phyloP scores from a whole-genome alignment of 2,888 invertebrate species.

The Nemotelus pantherinus region DNA sequence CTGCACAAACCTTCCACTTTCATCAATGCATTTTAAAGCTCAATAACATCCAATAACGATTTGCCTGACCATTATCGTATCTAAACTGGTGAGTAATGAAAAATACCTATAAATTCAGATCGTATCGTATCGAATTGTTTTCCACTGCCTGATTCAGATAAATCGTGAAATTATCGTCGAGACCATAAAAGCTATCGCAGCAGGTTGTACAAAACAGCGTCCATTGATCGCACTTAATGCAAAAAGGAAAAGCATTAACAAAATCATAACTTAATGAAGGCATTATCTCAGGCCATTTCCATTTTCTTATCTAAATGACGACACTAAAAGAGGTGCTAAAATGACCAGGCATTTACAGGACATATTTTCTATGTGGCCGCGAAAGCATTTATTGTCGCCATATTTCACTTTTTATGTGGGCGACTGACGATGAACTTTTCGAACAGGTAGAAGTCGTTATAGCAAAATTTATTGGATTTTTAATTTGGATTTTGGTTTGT shows the following conservation, averaged over 20 bases:
- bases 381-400: slow-evolving; percentile 5
- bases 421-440: background rate
- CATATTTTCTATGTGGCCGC: background rate
- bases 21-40: background rate
- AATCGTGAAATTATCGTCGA: slow-evolving; percentile 8
- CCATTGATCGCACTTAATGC: slow-evolving; percentile 12
- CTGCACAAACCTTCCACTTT: background rate
- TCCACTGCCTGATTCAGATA: background rate
- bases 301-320: slow-evolving; percentile 38
- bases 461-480: background rate
- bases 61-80: slow-evolving; percentile 23
- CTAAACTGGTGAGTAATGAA: slow-evolving; percentile 32
- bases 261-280: slow-evolving; percentile 34
- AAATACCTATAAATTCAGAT: slow-evolving; percentile 27
- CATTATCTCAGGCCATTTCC: slow-evolving; percentile 25
- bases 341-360: slow-evolving; percentile 22
- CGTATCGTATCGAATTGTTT: slow-evolving; percentile 13
- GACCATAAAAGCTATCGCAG: slow-evolving; percentile 10
- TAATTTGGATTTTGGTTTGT: background rate
- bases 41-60: slow-evolving; percentile 31
- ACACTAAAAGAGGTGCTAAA: slow-evolving; percentile 18
- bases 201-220: slow-evolving; percentile 5
- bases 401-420: slow-evolving; percentile 24
- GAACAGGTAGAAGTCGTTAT: background rate
- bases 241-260: background rate